phyloP scores from a whole-genome alignment of 2,797 vertebrate genomes.

The Picus viridis region DNA sequence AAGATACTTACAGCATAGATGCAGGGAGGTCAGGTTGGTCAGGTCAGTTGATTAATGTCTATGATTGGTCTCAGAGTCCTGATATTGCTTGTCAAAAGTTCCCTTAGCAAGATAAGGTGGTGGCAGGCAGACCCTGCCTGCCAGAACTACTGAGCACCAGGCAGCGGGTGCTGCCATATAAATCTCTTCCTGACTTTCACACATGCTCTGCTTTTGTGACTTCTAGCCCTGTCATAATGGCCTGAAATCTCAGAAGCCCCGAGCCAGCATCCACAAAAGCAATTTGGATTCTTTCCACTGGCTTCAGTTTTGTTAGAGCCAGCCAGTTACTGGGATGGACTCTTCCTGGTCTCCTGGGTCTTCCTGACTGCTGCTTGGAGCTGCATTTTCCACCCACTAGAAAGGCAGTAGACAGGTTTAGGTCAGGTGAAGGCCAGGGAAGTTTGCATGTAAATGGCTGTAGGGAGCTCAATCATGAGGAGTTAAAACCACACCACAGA shows the following conservation, averaged over 20 bases:
- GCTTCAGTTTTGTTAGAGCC: constrained; percentile 7
- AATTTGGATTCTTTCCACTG: constrained; percentile 51
- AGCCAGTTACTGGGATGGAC: background rate
- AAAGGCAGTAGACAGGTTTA: background rate
- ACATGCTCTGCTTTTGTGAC: background rate
- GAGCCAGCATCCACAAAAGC: constrained; percentile 18
- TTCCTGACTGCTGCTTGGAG: accelerated
- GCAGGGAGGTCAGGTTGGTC: background rate
- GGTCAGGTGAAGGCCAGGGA: background rate
- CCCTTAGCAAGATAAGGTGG: background rate
- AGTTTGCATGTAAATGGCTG: background rate
- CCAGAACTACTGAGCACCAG: background rate
- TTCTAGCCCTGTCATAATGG: background rate
- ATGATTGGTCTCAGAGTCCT: background rate
- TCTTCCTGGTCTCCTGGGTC: background rate
- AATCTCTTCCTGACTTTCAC: background rate
- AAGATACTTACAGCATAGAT: background rate
- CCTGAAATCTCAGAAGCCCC: background rate
- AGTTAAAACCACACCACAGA: background rate
- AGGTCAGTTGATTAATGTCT: background rate
- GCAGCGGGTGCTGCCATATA: background rate
- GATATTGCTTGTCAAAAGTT: background rate
- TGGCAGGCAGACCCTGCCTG: background rate
- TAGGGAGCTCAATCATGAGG: constrained; percentile 4
- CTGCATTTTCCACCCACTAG: background rate